Evolutionary conservation across 2,113 vertebrate species (phyloP), one percentile per base, ranked within the genome.

Genomic region (Delphinus delphis): DNA sequence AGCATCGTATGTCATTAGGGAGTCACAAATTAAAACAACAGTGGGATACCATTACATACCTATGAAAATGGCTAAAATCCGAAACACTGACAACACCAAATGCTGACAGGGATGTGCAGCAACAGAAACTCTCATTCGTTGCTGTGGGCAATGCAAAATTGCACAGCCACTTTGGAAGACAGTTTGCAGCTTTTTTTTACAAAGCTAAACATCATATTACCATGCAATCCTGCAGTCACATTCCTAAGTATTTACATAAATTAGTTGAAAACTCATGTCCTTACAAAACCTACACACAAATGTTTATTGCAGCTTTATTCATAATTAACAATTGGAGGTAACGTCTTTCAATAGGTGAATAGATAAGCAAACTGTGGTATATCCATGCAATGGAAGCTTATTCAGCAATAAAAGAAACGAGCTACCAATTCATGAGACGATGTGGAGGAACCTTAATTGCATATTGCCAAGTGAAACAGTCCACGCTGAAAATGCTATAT

Each of bases 381-480:
- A 81, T 71, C 20, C 20, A 63, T 67, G 47, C 36, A 28, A 3
- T 67, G n/a, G 28, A 93, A 77, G 84, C 60, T 77, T 73, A 73
- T 33, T 80, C 25, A 63, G 13, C 28, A 36, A 17, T 53, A 65
- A 50, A 82, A 41, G 38, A 71, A 93, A 86, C 15, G 28, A 44
- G 26, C n/a, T 94, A 74, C 65, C 2, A 12, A 38, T 7, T 60
- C 25, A 73, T 53, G 63, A 94, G 70, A 87, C 18, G 13, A 47
- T 15, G 26, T 41, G 41, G 84, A 81, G 60, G 44, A 67, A 67
- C n/a, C 28, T 41, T 38, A 38, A 88, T 5, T 94, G 33, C 21
- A 25, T 67, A n/a, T 90, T 67, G 21, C 23, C 38, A 73, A 79
- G 38, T 83, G 31, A 88, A 95, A 67, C 25, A 53, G 41, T 23